Conservation (phyloP, 92 coral and sea anemone genomes). For the Parazoanthus swiftii region DNA sequence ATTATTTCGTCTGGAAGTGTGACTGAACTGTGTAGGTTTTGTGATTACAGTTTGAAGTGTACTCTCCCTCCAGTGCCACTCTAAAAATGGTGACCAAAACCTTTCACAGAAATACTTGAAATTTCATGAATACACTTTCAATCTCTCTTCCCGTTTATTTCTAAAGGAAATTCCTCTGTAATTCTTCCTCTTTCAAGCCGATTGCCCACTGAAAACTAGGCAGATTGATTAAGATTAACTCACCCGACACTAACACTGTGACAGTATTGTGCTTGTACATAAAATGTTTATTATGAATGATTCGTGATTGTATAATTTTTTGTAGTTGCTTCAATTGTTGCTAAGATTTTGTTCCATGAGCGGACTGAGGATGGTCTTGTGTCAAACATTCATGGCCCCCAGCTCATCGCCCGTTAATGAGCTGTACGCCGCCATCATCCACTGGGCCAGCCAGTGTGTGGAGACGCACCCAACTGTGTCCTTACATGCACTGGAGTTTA, state of each 20-base stretch:
- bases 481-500: slow-evolving; percentile 79
- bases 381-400: slow-evolving; percentile 63
- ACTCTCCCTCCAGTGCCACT: too few relatives aligned
- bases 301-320: background rate
- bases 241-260: too few relatives aligned
- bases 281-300: background rate
- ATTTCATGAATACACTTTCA: too few relatives aligned
- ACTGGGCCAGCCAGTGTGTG: slow-evolving; percentile 82
- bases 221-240: too few relatives aligned
- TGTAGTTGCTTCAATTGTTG: slow-evolving; percentile 85
- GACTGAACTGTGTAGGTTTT: background rate
- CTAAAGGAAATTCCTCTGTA: too few relatives aligned
- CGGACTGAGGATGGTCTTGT: slow-evolving; percentile 69
- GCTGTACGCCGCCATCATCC: slow-evolving; percentile 67
- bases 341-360: slow-evolving; percentile 87
- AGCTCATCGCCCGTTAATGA: slow-evolving; percentile 55
- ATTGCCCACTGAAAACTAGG: too few relatives aligned
- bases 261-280: background rate
- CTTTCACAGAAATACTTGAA: too few relatives aligned
- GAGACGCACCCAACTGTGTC: slow-evolving; percentile 81
- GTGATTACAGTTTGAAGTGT: background rate
- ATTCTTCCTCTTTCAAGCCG: too few relatives aligned
- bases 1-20: too few relatives aligned
- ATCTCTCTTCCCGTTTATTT: too few relatives aligned
- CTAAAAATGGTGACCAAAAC: too few relatives aligned